Base-by-base conservation (phyloP, 2,888 invertebrate species). In the Rhorus exstirpatorius region DNA sequence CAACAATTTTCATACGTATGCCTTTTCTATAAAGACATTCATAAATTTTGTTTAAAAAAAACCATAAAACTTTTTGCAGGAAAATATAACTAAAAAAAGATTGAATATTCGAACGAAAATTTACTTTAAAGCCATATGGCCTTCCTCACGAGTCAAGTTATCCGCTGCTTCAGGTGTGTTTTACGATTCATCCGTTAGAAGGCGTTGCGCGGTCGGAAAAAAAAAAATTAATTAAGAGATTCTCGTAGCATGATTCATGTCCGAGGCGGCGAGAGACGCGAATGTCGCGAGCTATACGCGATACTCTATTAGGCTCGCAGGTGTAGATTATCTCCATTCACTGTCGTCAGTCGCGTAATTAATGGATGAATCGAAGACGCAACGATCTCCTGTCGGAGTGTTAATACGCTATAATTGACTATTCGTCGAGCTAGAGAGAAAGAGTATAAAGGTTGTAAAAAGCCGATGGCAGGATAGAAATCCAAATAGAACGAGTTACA, bases 371-470 rank as follows among this genome's bases (percentile, higher is more conserved):
- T 55, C 79, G 58, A 67, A 35, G 35, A 74, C 19, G 14, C 58
- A 21, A 46, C 14, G 41, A 49, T 58, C 51, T 68, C 21, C 58
- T 35, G 44, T 63, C 41, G 10, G 14, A 10, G 35, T 21, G 60
- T 55, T 51, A 21, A 72, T 38, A 26, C 17, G 46, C 65, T 31
- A 51, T 61, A 58, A 75, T 65, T 65, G 79, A 75, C 58, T 68
- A 31, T 26, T 65, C 49, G 38, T 17, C 44, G 31, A 24, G 51
- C n/a, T 19, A 31, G 21, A 21, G n/a, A 44, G 61, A 41, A 3
- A 55, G 53, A n/a, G 8, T 19, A 53, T 61, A 70, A 82, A 82
- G 79, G 75, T 79, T 79, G 79, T 44, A 35, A 51, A 67, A 60
- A 63, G 31, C 46, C 51, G 41, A 63, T 55, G 63, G 41, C n/a